Conservation (phyloP, 2,797 vertebrate genomes). For the Nothura maculosa region DNA sequence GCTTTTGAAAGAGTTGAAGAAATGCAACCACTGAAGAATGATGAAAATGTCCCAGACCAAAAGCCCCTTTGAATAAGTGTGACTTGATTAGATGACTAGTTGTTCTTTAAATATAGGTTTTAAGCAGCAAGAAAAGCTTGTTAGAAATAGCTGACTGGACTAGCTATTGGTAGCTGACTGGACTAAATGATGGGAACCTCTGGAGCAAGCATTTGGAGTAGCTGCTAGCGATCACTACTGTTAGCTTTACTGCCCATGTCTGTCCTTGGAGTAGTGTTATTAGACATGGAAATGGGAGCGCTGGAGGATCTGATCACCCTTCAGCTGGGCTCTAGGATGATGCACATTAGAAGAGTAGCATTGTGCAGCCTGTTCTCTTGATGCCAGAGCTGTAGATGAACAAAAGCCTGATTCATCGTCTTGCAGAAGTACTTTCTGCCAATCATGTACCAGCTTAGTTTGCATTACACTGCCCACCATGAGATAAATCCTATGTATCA, state of each 20-base stretch:
- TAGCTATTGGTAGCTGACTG: not conserved
- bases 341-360: not conserved
- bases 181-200: not conserved
- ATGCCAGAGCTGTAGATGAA: not conserved
- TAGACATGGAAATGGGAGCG: not conserved
- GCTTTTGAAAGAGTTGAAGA: not conserved
- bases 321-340: not conserved
- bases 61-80: not conserved
- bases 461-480: not conserved
- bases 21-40: not conserved
- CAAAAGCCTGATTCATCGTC: not conserved
- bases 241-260: fast-evolving
- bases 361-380: not conserved
- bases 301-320: not conserved
- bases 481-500: not conserved
- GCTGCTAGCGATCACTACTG: not conserved
- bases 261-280: not conserved
- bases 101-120: not conserved
- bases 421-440: not conserved
- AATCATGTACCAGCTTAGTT: not conserved
- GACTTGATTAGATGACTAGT: not conserved
- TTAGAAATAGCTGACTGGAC: not conserved
- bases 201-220: not conserved
- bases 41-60: not conserved
- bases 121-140: not conserved